Conservation (phyloP, 2,113 vertebrate species). For the Miniopterus natalensis region DNA sequence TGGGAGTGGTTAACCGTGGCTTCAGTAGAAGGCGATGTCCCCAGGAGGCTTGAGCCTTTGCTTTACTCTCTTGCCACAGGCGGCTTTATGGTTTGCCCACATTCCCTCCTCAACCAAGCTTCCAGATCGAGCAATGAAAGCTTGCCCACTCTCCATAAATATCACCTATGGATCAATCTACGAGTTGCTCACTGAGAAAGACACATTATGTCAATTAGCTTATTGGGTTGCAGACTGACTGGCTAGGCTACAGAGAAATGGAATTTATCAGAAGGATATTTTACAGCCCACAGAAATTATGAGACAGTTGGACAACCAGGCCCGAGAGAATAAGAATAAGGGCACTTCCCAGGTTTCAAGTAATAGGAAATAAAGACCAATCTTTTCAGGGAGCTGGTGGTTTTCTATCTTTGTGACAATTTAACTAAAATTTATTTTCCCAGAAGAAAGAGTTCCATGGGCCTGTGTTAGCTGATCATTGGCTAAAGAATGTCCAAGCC, state of each 20-base stretch:
- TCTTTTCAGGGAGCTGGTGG: not conserved
- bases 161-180: not conserved
- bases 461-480: not conserved
- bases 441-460: not conserved
- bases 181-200: conserved; percentile 6
- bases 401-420: not conserved
- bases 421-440: conserved; percentile 40
- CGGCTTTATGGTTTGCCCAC: not conserved
- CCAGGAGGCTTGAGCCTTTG: not conserved
- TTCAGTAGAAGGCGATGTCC: not conserved
- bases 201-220: not conserved
- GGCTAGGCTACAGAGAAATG: not conserved
- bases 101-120: not conserved
- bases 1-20: not conserved
- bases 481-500: not conserved
- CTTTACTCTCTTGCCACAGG: not conserved
- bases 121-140: not conserved
- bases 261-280: conserved; percentile 28
- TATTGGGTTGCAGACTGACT: not conserved
- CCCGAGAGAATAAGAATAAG: not conserved
- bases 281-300: not conserved
- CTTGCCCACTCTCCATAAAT: conserved; percentile 11
- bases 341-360: not conserved
- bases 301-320: not conserved
- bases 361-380: conserved; percentile 2